Percentiles rank a stretch among this genome's conserved stretches.
phyloP scores from a whole-genome alignment of 2,888 invertebrate genomes.

The Xestoiulus laeticollis region DNA sequence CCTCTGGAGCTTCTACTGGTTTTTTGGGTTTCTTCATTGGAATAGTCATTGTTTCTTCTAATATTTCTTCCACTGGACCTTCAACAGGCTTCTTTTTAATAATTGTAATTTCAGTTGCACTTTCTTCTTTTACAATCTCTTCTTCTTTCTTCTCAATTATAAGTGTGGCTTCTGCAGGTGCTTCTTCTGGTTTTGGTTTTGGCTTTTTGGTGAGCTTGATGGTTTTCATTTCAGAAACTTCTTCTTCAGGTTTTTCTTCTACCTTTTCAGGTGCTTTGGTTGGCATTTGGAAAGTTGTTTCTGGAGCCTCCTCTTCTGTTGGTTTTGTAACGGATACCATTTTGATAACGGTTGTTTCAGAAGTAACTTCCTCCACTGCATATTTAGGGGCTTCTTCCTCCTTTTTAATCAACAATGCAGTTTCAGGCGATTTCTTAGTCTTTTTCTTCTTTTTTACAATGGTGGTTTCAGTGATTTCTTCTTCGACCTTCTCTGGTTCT shows the following conservation, averaged over 20 bases:
- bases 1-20: constrained; percentile 41
- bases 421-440: constrained; percentile 42
- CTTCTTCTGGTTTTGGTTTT: constrained; percentile 55
- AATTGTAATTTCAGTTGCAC: constrained; percentile 56
- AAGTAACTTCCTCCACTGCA: constrained; percentile 49
- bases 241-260: constrained; percentile 52
- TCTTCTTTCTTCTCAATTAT: constrained; percentile 60
- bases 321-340: constrained; percentile 52
- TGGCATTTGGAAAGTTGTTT: constrained; percentile 13
- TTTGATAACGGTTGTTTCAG: constrained; percentile 44
- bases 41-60: constrained; percentile 59
- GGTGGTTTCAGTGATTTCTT: constrained; percentile 50
- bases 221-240: constrained; percentile 46
- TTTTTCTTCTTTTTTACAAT: constrained; percentile 54
- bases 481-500: constrained; percentile 45
- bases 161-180: constrained; percentile 55
- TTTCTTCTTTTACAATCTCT: constrained; percentile 62
- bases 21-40: constrained; percentile 7
- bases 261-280: constrained; percentile 38
- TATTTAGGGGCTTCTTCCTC: constrained; percentile 46
- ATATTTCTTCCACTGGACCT: constrained; percentile 63
- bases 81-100: constrained; percentile 50
- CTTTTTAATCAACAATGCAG: constrained; percentile 10
- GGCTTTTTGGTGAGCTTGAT: constrained; percentile 52
- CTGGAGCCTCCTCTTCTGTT: constrained; percentile 48